Conservation (phyloP, 2,888 invertebrate species). For the Bembecia ichneumoniformis region DNA sequence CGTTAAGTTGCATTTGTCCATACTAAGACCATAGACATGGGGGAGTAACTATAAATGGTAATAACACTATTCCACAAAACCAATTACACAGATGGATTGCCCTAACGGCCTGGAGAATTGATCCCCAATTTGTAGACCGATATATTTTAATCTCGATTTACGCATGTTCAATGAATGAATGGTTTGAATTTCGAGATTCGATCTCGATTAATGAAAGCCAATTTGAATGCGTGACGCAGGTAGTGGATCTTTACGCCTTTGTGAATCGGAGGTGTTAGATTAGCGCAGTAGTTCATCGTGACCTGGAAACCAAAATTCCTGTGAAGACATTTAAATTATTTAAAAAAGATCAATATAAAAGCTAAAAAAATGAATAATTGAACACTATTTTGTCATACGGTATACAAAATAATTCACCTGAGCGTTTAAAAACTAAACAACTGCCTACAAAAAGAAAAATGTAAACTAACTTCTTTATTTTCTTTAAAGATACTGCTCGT, state of each 20-base stretch:
- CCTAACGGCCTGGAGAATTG: slow-evolving; percentile 44
- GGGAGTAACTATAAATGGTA: background rate
- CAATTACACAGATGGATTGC: slow-evolving; percentile 64
- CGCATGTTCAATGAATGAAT: slow-evolving; percentile 46
- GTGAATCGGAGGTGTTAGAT: background rate
- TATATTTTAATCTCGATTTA: slow-evolving; percentile 61
- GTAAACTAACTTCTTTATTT: too few species aligned
- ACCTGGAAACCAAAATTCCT: background rate
- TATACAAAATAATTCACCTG: too few species aligned
- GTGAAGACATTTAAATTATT: too few species aligned
- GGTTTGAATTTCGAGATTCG: slow-evolving; percentile 27
- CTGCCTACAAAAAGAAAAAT: too few species aligned
- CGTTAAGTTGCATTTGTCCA: too few species aligned
- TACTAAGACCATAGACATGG: too few species aligned
- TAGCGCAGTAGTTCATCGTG: background rate
- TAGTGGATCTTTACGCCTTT: background rate
- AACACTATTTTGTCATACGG: too few species aligned
- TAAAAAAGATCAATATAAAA: too few species aligned
- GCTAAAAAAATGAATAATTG: too few species aligned
- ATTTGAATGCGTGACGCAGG: slow-evolving; percentile 16
- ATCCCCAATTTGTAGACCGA: slow-evolving; percentile 53
- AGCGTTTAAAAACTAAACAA: too few species aligned
- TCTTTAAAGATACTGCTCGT: too few species aligned
- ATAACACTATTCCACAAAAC: slow-evolving; percentile 25
- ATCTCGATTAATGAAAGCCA: slow-evolving; percentile 32